Evolutionary conservation across 2,888 invertebrate species (phyloP), one percentile per base, ranked within the genome.

Genomic region (Homarus gammarus): DNA sequence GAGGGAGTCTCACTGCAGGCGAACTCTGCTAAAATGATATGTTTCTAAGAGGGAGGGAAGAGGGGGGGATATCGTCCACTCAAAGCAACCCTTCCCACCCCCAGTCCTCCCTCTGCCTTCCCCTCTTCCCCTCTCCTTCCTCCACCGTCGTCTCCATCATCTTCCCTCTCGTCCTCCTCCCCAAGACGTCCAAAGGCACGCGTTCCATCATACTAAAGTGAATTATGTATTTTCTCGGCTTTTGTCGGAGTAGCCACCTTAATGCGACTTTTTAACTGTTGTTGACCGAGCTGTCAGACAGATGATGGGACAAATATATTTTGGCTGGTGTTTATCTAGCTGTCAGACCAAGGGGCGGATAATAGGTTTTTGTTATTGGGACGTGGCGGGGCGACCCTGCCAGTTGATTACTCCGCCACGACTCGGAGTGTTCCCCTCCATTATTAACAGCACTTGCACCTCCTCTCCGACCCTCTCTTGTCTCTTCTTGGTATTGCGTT

Each of bases 1-100:
- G 87, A 87, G 82, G 75, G 77, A 51, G 87, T 75, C 87, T 68
- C 82, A 75, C 82, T 87, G 83, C 87, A 87, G 75, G 87, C 87
- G 87, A 77, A 61, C 75, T 64, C 64, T 78, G 82, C 87, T 87
- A 81, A 81, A 87, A 81, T 87, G 81, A 87, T 87, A 87, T 87
- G 87, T 81, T 81, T 70, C 70, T 40, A 72, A 72, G 84, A 70
- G 73, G 38, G 82, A n/a, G 44, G 31, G 70, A 6, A 18, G 68
- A 22, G 40, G 82, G 31, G 40, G 31, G 31, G 64, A 27, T 40
- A 6, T 70, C 44, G 33, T 36, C 51, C 56, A 38, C 51, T 79
- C 75, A 36, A 33, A 64, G 51, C 61, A 49, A 33, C 72, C 61
- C 61, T 75, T 40, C 27, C 75, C 56, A 56, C 27, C 75, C 38